These are phyloP conservation scores for Silurus meridionalis DNA, from an alignment of 2,113 vertebrate genomes.

Conservation along the genomic window DNA sequence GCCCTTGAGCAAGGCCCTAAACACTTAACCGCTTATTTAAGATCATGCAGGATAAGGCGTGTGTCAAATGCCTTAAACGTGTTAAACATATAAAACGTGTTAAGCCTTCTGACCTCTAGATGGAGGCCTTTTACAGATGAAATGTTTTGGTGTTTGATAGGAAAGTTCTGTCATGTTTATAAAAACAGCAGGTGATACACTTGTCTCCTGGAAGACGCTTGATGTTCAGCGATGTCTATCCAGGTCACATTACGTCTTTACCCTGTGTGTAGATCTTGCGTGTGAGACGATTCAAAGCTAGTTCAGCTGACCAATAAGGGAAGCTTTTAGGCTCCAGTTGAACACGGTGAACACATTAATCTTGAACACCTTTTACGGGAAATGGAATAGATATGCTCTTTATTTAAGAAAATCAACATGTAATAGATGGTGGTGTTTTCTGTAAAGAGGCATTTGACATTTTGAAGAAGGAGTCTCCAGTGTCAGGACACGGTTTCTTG, in stretches of 20 bases:
- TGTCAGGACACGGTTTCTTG: not conserved
- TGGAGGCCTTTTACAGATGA: not conserved
- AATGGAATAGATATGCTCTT: not conserved
- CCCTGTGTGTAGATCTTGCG: not conserved
- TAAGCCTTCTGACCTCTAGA: constrained; percentile 1
- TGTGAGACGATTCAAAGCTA: not conserved
- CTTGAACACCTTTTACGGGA: not conserved
- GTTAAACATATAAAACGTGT: not conserved
- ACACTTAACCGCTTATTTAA: too few species aligned
- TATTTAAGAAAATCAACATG: too few species aligned
- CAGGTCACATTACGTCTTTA: not conserved
- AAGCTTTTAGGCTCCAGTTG: not conserved
- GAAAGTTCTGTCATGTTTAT: not conserved
- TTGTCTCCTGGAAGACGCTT: not conserved
- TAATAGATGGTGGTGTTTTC: not conserved
- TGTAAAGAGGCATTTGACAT: not conserved
- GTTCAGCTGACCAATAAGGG: not conserved
- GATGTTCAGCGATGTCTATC: not conserved
- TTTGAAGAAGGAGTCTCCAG: not conserved
- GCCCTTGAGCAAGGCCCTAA: too few species aligned
- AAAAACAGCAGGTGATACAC: not conserved
- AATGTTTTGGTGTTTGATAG: not conserved
- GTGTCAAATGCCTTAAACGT: too few species aligned
- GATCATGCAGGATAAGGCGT: too few species aligned
- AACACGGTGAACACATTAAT: not conserved